Evolutionary conservation across 2,113 vertebrate species (phyloP), one percentile per base, ranked within the genome.

Genomic region (Gambusia affinis): DNA sequence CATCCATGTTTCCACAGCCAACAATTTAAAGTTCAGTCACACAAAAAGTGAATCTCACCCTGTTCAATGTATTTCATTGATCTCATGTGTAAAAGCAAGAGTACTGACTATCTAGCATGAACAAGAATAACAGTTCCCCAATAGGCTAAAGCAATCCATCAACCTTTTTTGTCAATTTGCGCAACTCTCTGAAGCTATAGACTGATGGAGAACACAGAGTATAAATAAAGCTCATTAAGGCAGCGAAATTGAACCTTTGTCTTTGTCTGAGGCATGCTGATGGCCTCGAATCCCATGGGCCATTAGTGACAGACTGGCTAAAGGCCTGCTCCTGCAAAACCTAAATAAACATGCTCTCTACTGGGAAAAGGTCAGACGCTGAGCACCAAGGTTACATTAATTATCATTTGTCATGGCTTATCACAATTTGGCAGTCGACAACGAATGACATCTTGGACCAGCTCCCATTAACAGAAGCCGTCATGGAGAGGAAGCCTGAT

Each of bases 341-440:
- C 47, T 30, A 22, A 84, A 80, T 79, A 85, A 89, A 80, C 78
- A 84, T 67, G 71, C 35, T 75, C 19, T 75, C 63, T 54, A 19
- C 54, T 51, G 65, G 62, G 61, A 86, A 61, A 82, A 87, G 54
- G 83, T 85, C 80, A 75, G 72, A 62, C n/a, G 44, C 39, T 73
- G 64, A 44, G 62, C 78, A 74, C 80, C 42, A 89, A 81, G 85
- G 77, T 87, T 47, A 83, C 12, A 61, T 60, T 81, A 60, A 86
- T 85, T 77, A 82, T 75, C 75, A 85, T 87, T 88, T 85, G 84
- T 85, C 74, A 79, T 78, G 68, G 54, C 81, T 73, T 71, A 87
- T 88, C 70, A 81, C 30, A 39, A 70, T 72, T 76, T 79, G 42
- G 28, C 85, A 80, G 65, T 69, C 12, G 19, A 87, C 54, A 73